Conservation (phyloP, 2,888 invertebrate genomes). For the Heterodera filipjevi region DNA sequence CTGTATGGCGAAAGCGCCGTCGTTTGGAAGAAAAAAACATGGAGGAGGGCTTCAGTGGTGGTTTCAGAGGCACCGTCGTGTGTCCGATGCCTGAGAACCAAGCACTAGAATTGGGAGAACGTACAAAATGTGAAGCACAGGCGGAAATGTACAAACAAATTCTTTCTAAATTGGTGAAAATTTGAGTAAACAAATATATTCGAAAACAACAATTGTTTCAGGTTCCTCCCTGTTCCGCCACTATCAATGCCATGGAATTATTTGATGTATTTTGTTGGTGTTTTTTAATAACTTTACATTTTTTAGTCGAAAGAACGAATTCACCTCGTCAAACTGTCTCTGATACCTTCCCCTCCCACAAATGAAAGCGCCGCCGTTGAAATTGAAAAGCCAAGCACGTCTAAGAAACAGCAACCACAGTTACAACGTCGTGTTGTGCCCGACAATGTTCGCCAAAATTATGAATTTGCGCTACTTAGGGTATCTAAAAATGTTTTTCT, state of each 20-base stretch:
- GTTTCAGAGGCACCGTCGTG: not conserved
- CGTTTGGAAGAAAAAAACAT: not conserved
- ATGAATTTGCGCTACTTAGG: slow-evolving; percentile 23
- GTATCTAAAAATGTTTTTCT: not conserved
- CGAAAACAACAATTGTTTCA: not conserved
- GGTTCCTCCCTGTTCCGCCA: slow-evolving; percentile 20
- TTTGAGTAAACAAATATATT: not conserved
- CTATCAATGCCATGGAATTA: slow-evolving; percentile 15
- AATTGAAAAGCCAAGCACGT: slow-evolving; percentile 2
- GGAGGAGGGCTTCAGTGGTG: not conserved
- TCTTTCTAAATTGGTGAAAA: not conserved
- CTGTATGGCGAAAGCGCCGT: not conserved
- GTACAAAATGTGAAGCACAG: not conserved
- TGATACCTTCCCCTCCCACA: not conserved
- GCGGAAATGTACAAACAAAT: not conserved
- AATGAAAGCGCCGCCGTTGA: not conserved
- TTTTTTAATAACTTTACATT: not conserved
- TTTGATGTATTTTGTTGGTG: slow-evolving; percentile 11
- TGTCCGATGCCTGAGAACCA: not conserved
- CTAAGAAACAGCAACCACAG: not conserved
- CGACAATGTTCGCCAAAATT: not conserved
- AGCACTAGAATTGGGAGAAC: not conserved
- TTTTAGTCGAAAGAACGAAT: not conserved
- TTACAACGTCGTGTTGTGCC: slow-evolving; percentile 6
- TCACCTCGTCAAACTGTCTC: not conserved